Evolutionary conservation across 2,797 vertebrate species (phyloP), one percentile per base, ranked within the genome.

Genomic region (Gymnothorax javanicus): DNA sequence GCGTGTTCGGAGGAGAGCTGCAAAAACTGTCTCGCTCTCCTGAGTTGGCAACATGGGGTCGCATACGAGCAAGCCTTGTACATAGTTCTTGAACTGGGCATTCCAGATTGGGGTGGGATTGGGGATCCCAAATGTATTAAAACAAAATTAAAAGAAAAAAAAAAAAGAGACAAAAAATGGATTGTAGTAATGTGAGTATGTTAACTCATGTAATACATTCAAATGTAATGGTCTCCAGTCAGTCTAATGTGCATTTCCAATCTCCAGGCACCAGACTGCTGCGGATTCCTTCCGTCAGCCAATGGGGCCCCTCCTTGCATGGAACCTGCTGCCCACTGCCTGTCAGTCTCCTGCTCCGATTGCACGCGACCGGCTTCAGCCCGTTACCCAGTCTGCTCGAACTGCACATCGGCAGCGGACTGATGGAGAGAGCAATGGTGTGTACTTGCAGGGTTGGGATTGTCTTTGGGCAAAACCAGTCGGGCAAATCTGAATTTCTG

Each of bases 281-380:
- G 96, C 96, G 9, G 97, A 97, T 0, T 90, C 95, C 86, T 92
- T 96, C 84, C 95, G 96, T 15, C 96, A 96, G 90, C 94, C 97
- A 25, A 23, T 97, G 86, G 98, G 97, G 2, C 95, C 98, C 0
- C 98, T 98, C n/a, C 96, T 99, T 0, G 97, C 97, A 0, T 99
- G 98, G 98, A 95, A 96, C n/a, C 92, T 99, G 73, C 96, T 97
- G 0, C 91, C 95, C 8, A 94, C 96, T 88, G 94, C 88, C 88
- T 97, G 97, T 60, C 95, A 97, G 62, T 95, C 96, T 0, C 95
- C 95, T 86, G 95, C 92, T 27, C 87, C 96, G 91, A 92, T 95
- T 93, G 92, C 96, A 84, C 97, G 97, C 85, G 96, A 95, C 2
- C 88, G 95, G n/a, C 92, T 96, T 2, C 96, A 90, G 7, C 86